phyloP scores from a whole-genome alignment of 92 coral and sea anemone species.

The Pocillopora meandrina region DNA sequence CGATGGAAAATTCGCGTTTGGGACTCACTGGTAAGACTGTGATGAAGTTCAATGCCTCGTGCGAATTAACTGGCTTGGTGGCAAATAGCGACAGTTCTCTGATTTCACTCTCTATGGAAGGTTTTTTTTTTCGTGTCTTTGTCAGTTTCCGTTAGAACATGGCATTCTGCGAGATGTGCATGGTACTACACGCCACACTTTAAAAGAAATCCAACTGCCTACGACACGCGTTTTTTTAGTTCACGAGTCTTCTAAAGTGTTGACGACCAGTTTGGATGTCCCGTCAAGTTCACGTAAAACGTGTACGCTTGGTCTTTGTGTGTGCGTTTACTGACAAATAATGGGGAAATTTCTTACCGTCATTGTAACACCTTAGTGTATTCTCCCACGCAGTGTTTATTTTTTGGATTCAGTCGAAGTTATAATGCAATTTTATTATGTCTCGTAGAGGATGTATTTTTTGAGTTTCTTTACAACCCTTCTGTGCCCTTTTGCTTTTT shows the following conservation, averaged over 20 bases:
- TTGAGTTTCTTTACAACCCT: constrained; percentile 7
- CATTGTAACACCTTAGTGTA: not conserved
- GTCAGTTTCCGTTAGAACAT: not conserved
- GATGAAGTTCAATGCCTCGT: not conserved
- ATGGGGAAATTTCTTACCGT: not conserved
- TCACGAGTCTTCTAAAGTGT: not conserved
- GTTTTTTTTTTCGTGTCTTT: constrained; percentile 13
- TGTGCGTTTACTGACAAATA: not conserved
- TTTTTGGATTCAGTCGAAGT: not conserved
- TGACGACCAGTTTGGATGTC: not conserved
- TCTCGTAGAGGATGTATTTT: not conserved
- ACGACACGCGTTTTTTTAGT: no score
- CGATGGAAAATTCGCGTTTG: constrained; percentile 8
- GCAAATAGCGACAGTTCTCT: not conserved
- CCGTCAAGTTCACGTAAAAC: not conserved
- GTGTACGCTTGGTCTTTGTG: constrained; percentile 2
- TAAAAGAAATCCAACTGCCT: no score
- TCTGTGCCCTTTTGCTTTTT: constrained; percentile 18
- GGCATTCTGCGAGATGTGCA: not conserved
- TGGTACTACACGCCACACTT: no score
- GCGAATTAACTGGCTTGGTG: not conserved
- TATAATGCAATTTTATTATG: constrained; percentile 9
- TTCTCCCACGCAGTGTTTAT: constrained; percentile 4
- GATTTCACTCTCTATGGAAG: not conserved
- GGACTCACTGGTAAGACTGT: constrained; percentile 1